Base-by-base conservation (phyloP, 1,140 invertebrate species). In the Battus philenor region DNA sequence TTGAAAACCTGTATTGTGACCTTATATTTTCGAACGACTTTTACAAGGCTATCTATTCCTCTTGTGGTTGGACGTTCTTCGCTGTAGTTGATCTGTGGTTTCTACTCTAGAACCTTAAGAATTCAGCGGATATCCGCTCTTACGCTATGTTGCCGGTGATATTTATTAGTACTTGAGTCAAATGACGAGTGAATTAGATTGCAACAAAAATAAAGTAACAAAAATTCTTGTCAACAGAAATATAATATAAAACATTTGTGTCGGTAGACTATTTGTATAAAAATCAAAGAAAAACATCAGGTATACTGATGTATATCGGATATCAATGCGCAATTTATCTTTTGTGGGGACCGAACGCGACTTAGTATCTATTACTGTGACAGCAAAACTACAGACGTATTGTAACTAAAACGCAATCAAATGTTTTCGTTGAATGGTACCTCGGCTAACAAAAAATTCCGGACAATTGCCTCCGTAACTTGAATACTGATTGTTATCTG, bases 401-500 rank as follows among this genome's bases (percentile, higher is more conserved):
- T 72, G 67, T 71, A 58, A 36, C 53, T 68, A 65, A 80, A 82
- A 79, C 62, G 72, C 70, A 81, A 75, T 81, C 65, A 71, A 65
- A 84, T 82, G 64, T 79, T 66, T 71, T 68, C 39, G 24, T 54
- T 51, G 54, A 64, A 65, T 61, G 45, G 54, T 52, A n/a, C 31
- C 33, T 58, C 32, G 36, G 9, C 20, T 7, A 44, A 73, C 51
- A 72, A 70, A 73, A 66, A 64, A 73, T 49, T 49, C 44, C 55
- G 54, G 52, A 77, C 72, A 75, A 84, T 82, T 72, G 66, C 49
- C 47, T 54, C 36, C 69, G 75, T 73, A 78, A 78, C 71, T 50
- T 72, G 80, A 80, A 84, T 80, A 73, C 68, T 52, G 80, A 85
- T 85, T 57, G 73, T 82, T 80, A 81, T 81, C 76, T 48, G 47